These are phyloP conservation scores for Adelges cooleyi DNA, from an alignment of 1,140 invertebrate genomes.

Conservation along the genomic window DNA sequence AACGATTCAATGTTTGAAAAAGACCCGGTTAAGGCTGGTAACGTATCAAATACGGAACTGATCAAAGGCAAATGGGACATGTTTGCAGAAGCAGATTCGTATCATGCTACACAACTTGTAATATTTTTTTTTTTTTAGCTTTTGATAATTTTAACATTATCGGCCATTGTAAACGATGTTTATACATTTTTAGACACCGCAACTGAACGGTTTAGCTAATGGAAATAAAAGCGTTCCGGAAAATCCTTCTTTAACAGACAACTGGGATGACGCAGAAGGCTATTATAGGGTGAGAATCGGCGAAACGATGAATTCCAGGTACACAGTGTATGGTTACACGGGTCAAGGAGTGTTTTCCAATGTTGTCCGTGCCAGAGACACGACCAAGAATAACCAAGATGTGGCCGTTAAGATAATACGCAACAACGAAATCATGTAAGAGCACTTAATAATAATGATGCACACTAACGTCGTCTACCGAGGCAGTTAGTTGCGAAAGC, in stretches of 20 bases:
- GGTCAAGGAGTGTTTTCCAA: slow-evolving; percentile 99
- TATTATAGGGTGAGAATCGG: slow-evolving; percentile 94
- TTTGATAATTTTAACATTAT: too few species aligned
- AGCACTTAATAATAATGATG: slow-evolving; percentile 32
- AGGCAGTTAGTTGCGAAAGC: neutral
- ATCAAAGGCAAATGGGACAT: neutral
- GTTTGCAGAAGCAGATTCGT: neutral
- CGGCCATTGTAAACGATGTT: too few species aligned
- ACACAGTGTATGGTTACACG: slow-evolving; percentile 89
- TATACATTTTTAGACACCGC: too few species aligned
- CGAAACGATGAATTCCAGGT: slow-evolving; percentile 83
- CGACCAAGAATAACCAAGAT: slow-evolving; percentile 69
- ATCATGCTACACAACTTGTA: neutral
- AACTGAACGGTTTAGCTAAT: too few species aligned
- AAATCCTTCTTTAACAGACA: slow-evolving; percentile 88
- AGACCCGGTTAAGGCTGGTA: too few species aligned
- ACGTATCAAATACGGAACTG: too few species aligned
- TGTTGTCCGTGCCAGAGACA: slow-evolving; percentile 87
- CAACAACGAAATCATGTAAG: slow-evolving; percentile 99
- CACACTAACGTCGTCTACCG: too few species aligned
- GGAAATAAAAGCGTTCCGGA: slow-evolving; percentile 43
- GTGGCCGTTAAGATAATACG: slow-evolving; percentile 98
- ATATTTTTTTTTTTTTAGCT: neutral
- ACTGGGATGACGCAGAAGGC: slow-evolving; percentile 99
- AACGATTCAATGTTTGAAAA: too few species aligned